Conservation (phyloP, 2,113 vertebrate species). For the Trichomycterus rosablanca region DNA sequence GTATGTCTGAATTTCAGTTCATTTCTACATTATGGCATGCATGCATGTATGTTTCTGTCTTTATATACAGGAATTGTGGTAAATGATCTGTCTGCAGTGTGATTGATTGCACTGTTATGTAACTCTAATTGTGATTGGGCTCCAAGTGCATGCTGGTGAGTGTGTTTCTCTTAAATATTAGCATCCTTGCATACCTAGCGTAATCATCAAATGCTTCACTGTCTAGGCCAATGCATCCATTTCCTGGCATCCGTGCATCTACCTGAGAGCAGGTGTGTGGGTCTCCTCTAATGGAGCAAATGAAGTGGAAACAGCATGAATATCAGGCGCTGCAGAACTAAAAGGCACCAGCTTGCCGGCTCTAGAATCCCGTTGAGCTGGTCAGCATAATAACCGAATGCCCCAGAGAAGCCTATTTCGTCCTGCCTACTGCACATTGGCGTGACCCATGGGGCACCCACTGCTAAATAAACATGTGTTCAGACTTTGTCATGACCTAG, state of each 20-base stretch:
- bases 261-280: conserved; percentile 5
- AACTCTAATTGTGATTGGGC: no score
- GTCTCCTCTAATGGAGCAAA: conserved; percentile 56
- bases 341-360: conserved; percentile 26
- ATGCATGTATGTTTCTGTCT: neutral
- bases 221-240: neutral
- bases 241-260: neutral
- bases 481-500: conserved; percentile 5
- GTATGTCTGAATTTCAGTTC: conserved; percentile 59
- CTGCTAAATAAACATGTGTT: conserved; percentile 38
- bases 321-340: conserved; percentile 51
- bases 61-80: neutral
- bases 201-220: no score
- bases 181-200: no score
- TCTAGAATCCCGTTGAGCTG: conserved; percentile 29
- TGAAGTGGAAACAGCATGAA: conserved; percentile 61
- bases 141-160: no score
- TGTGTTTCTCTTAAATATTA: no score
- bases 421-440: conserved; percentile 36
- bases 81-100: no score
- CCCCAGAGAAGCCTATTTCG: conserved; percentile 29
- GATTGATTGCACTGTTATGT: neutral
- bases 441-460: conserved; percentile 20
- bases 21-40: conserved; percentile 32
- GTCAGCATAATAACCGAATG: conserved; percentile 38